These are phyloP conservation scores for Athene cunicularia DNA, from an alignment of 2,113 vertebrate genomes.

Conservation along the genomic window DNA sequence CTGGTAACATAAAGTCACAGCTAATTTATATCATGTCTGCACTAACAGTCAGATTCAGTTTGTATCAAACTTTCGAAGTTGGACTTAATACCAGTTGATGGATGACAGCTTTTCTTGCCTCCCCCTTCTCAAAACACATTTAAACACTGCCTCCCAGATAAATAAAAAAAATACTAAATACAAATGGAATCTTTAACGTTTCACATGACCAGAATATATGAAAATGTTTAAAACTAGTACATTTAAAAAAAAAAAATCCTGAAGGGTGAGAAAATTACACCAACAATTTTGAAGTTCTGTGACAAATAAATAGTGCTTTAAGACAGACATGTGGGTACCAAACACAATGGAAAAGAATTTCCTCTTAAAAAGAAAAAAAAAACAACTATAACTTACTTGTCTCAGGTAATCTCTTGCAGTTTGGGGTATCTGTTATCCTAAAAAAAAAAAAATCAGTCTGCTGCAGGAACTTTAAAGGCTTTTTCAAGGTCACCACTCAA, in stretches of 20 bases:
- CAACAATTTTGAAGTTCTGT: not conserved
- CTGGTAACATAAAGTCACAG: slow-evolving; percentile 76
- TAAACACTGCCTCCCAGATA: not conserved
- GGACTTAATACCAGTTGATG: slow-evolving; percentile 68
- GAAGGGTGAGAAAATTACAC: not conserved
- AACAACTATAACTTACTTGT: not conserved
- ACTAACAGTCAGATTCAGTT: slow-evolving; percentile 73
- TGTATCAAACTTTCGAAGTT: slow-evolving; percentile 70
- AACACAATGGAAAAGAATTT: slow-evolving; percentile 35
- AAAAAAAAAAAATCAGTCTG: not conserved
- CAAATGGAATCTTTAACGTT: not conserved
- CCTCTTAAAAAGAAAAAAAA: not conserved
- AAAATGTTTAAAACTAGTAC: not conserved
- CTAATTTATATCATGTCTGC: slow-evolving; percentile 73
- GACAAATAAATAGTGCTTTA: not conserved
- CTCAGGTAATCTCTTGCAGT: not conserved
- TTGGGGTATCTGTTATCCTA: not conserved
- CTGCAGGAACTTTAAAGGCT: not conserved
- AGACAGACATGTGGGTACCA: not conserved
- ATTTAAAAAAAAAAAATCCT: not conserved
- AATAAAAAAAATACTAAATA: not conserved
- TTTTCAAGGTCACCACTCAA: slow-evolving; percentile 29
- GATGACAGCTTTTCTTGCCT: slow-evolving; percentile 51
- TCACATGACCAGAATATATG: not conserved
- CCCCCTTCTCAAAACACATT: not conserved